Conservation (phyloP, 64 coral and sea anemone genomes). For the Anthopleura sola region DNA sequence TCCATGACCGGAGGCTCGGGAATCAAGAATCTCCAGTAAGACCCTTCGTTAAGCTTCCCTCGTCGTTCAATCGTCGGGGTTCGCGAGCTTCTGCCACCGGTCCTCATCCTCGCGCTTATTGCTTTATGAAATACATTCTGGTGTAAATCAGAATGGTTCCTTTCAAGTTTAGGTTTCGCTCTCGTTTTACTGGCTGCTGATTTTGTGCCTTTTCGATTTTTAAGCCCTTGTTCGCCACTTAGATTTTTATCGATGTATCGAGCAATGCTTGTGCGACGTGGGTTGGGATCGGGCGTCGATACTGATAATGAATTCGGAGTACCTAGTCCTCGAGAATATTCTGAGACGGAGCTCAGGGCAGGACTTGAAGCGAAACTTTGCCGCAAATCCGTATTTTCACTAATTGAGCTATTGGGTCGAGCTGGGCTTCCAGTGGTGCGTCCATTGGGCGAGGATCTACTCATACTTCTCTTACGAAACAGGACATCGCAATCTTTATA, state of each 20-base stretch:
- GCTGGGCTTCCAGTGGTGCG: neutral
- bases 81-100: neutral
- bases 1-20: slow-evolving; percentile 83
- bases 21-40: slow-evolving; percentile 86
- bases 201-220: neutral
- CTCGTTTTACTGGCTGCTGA: neutral
- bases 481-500: slow-evolving; percentile 32
- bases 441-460: neutral
- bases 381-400: neutral
- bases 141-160: slow-evolving; percentile 2
- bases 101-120: neutral
- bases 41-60: slow-evolving; percentile 61
- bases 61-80: slow-evolving; percentile 44
- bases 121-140: slow-evolving; percentile 21
- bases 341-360: neutral
- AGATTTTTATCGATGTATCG: neutral
- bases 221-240: neutral
- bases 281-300: neutral
- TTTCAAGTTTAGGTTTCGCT: neutral
- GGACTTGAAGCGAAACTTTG: neutral
- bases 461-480: slow-evolving; percentile 13
- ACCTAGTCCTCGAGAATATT: neutral
- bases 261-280: neutral
- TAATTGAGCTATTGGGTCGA: neutral
- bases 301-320: neutral